Percentiles rank a stretch among this genome's conserved stretches.
Conservation (phyloP, 2,797 vertebrate species). For the Hippocampus kuda region DNA sequence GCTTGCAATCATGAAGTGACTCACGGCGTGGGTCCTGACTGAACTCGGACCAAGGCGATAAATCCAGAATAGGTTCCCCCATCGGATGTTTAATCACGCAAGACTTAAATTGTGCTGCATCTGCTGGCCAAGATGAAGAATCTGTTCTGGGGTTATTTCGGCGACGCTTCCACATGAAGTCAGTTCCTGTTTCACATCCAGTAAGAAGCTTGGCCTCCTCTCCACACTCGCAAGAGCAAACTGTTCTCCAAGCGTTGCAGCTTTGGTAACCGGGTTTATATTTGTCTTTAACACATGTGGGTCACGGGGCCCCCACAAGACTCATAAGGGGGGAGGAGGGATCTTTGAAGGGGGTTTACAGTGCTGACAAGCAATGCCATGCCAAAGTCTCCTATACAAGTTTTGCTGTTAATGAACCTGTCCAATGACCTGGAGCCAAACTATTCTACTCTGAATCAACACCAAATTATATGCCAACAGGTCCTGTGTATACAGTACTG, state of each 20-base stretch:
- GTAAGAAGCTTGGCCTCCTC: slow-evolving; percentile 27
- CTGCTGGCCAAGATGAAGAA: slow-evolving; percentile 14
- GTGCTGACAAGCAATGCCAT: slow-evolving; percentile 34
- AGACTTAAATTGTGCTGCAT: slow-evolving; percentile 7
- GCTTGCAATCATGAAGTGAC: slow-evolving; percentile 3
- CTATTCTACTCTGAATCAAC: background rate
- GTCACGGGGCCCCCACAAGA: slow-evolving; percentile 35
- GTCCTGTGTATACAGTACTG: background rate
- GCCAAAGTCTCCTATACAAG: slow-evolving; percentile 25
- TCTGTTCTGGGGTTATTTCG: background rate
- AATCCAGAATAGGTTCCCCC: slow-evolving; percentile 3
- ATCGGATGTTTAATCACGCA: background rate
- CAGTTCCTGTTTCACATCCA: slow-evolving; percentile 52
- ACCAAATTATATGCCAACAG: background rate
- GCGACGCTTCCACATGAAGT: slow-evolving; percentile 26
- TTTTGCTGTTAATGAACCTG: background rate
- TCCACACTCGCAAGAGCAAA: slow-evolving; percentile 26
- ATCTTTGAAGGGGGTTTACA: slow-evolving; percentile 52
- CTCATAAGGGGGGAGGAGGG: slow-evolving; percentile 18
- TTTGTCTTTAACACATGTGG: slow-evolving; percentile 59
- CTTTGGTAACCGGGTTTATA: slow-evolving; percentile 50
- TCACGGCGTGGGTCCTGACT: slow-evolving; percentile 2
- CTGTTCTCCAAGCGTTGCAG: slow-evolving; percentile 33
- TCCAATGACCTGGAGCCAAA: background rate
- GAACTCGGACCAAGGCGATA: slow-evolving; percentile 1